Conservation (phyloP, 2,797 vertebrate species). For the Dryobates pubescens region DNA sequence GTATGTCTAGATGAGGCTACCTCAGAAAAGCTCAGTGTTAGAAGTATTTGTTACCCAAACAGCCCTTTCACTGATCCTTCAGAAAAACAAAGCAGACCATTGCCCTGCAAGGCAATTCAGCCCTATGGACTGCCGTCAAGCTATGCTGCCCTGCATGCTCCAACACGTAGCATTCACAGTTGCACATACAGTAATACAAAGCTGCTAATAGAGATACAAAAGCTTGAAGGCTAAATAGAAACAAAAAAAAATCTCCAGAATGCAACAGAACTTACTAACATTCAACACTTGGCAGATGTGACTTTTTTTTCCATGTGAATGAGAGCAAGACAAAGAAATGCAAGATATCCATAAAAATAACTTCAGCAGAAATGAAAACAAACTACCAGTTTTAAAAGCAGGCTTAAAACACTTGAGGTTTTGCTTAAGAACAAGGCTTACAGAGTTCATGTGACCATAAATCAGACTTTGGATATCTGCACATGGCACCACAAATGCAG, state of each 20-base stretch:
- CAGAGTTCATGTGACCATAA: not conserved
- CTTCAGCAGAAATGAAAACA: not conserved
- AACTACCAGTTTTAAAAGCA: not conserved
- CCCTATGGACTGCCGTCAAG: not conserved
- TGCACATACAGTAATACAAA: not conserved
- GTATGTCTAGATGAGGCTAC: not conserved
- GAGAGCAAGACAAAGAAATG: not conserved
- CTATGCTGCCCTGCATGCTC: not conserved
- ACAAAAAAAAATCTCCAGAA: not conserved
- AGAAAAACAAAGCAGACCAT: not conserved
- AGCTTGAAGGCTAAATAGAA: not conserved
- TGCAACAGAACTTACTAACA: not conserved
- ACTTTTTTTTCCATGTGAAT: not conserved
- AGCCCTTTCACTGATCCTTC: not conserved
- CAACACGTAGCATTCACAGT: not conserved
- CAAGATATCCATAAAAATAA: not conserved
- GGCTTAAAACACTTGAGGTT: not conserved
- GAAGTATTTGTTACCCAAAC: not conserved
- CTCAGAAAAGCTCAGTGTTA: not conserved
- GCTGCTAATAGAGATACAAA: not conserved
- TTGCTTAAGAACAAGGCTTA: not conserved
- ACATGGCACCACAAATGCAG: not conserved
- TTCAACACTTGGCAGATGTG: not conserved
- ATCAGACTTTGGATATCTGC: not conserved
- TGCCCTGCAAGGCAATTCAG: not conserved